Conservation (phyloP, 2,888 invertebrate genomes). For the Xestia rhomboidea region DNA sequence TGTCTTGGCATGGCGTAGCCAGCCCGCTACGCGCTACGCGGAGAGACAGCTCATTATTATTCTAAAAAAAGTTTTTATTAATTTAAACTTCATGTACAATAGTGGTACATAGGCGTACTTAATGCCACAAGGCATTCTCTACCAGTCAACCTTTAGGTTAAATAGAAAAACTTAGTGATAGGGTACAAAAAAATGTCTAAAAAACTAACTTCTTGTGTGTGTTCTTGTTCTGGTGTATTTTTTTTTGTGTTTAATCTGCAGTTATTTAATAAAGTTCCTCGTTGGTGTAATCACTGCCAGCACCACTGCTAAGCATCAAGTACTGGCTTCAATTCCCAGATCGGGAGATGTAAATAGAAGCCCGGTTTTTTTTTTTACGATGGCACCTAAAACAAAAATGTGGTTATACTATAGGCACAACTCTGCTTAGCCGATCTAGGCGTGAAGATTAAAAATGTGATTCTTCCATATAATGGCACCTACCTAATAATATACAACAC, state of each 20-base stretch:
- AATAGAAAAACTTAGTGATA: too few species aligned
- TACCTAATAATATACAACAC: neutral
- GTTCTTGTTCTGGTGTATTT: too few species aligned
- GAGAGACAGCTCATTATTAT: conserved; percentile 27
- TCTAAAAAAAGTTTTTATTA: conserved; percentile 12
- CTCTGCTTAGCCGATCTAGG: neutral
- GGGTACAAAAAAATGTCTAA: too few species aligned
- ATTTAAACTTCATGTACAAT: too few species aligned
- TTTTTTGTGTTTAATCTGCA: neutral
- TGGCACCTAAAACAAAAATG: neutral
- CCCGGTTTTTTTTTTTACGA: neutral
- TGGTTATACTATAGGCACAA: neutral
- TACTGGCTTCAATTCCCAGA: neutral
- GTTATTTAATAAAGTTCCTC: neutral
- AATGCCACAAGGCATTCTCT: too few species aligned
- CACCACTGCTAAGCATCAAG: neutral
- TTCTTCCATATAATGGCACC: neutral
- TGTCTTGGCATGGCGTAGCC: conserved; percentile 1
- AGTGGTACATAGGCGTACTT: too few species aligned
- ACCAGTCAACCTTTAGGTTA: too few species aligned
- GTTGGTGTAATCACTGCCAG: neutral
- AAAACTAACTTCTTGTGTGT: too few species aligned
- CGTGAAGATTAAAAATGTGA: neutral
- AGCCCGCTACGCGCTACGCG: conserved; percentile 35
- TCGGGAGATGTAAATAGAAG: neutral